Evolutionary conservation across 2,113 vertebrate species (phyloP).

Genomic region (Phyllopteryx taeniolatus): DNA sequence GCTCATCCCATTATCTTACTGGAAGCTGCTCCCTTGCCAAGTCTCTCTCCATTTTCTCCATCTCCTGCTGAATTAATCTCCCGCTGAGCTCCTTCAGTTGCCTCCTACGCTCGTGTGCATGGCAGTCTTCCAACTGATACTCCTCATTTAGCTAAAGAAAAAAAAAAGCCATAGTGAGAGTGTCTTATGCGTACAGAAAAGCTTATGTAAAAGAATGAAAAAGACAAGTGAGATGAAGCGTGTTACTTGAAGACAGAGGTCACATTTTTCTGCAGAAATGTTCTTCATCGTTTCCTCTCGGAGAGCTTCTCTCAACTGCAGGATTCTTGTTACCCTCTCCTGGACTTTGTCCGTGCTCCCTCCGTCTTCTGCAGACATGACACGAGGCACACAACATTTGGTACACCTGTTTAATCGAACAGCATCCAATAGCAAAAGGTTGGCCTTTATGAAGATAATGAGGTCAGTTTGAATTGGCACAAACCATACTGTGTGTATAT

Average conservation of each 20-base stretch:
- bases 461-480: not conserved
- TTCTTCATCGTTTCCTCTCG: conserved; percentile 51
- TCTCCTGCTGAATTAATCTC: conserved; percentile 72
- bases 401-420: not conserved
- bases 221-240: not conserved
- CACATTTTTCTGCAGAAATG: conserved; percentile 25
- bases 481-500: too few species aligned
- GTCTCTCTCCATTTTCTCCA: conserved; percentile 70
- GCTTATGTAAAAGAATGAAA: not conserved
- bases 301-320: conserved; percentile 64
- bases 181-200: not conserved
- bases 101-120: conserved; percentile 71
- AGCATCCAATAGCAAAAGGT: not conserved
- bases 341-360: conserved; percentile 58
- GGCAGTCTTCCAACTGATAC: conserved; percentile 64
- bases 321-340: conserved; percentile 62
- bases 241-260: conserved; percentile 45
- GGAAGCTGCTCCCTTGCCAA: conserved; percentile 48
- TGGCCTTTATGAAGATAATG: not conserved
- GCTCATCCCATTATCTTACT: conserved; percentile 60
- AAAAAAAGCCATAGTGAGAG: conserved; percentile 24
- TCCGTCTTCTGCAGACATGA: conserved; percentile 59
- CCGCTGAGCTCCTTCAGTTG: conserved; percentile 72
- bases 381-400: not conserved
- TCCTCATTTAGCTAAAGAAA: conserved; percentile 43